phyloP scores from a whole-genome alignment of 2,113 vertebrate genomes.

The Phylloscopus trochiloides region DNA sequence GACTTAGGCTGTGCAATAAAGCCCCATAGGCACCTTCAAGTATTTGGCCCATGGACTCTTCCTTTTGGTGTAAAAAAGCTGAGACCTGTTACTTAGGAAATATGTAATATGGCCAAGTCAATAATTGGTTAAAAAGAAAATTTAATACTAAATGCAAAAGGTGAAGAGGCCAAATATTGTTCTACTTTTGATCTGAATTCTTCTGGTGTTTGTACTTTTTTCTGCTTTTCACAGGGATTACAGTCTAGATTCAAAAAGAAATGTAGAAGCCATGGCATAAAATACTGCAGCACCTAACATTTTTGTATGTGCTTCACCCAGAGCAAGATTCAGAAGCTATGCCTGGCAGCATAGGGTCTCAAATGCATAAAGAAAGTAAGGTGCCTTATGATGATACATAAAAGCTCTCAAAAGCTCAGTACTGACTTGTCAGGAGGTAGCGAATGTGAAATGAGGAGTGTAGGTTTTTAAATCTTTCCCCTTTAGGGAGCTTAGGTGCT shows the following conservation, averaged over 20 bases:
- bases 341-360: background rate
- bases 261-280: background rate
- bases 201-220: background rate
- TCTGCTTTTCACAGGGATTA: background rate
- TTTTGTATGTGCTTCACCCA: background rate
- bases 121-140: background rate
- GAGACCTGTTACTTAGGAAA: background rate
- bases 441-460: slow-evolving; percentile 29
- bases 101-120: background rate
- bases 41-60: background rate
- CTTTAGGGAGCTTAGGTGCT: slow-evolving; percentile 17
- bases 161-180: background rate
- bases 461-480: slow-evolving; percentile 9
- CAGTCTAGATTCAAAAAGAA: background rate
- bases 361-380: background rate
- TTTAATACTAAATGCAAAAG: background rate
- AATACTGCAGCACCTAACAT: background rate
- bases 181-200: background rate
- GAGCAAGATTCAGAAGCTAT: background rate
- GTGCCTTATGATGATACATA: background rate
- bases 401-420: background rate
- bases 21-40: background rate
- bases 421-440: background rate
- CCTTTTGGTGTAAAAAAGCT: background rate
- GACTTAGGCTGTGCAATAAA: background rate